Percentiles rank a stretch among this genome's conserved stretches.
Conservation (phyloP, 53 echinoderm and acorn worm genomes). For the Echinometra lucunter region DNA sequence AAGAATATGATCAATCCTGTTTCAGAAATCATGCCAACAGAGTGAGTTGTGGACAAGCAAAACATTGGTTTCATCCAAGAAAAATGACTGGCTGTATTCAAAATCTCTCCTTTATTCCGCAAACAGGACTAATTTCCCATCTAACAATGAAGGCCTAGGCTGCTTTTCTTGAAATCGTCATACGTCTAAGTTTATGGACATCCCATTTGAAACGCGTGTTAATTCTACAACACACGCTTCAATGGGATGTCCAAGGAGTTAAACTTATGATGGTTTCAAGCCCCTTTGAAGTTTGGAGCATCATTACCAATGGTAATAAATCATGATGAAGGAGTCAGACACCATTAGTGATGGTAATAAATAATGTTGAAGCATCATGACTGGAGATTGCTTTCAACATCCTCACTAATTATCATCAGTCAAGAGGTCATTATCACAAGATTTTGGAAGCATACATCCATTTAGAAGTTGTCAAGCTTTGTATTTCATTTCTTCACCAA, state of each 20-base stretch:
- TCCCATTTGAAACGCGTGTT: too few species aligned
- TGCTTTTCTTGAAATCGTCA: too few species aligned
- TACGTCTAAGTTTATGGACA: too few species aligned
- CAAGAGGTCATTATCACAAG: background rate
- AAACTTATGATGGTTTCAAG: too few species aligned
- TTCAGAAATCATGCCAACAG: background rate
- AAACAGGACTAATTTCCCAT: too few species aligned
- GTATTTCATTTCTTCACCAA: background rate
- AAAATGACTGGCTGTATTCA: background rate
- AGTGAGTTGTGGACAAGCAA: background rate
- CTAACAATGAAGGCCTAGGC: too few species aligned
- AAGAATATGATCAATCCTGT: background rate
- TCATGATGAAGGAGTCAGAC: background rate
- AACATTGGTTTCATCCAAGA: background rate
- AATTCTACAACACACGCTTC: too few species aligned
- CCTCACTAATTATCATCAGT: background rate
- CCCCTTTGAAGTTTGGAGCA: background rate
- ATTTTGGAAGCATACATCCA: background rate
- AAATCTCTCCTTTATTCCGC: too few species aligned
- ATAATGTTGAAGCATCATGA: background rate
- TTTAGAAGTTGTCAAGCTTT: background rate
- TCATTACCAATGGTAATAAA: slow-evolving; percentile 15
- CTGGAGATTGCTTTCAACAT: background rate
- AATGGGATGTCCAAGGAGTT: too few species aligned
- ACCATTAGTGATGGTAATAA: slow-evolving; percentile 23